Base-by-base conservation (phyloP, 1,140 invertebrate genomes). In the Phortica variegata region DNA sequence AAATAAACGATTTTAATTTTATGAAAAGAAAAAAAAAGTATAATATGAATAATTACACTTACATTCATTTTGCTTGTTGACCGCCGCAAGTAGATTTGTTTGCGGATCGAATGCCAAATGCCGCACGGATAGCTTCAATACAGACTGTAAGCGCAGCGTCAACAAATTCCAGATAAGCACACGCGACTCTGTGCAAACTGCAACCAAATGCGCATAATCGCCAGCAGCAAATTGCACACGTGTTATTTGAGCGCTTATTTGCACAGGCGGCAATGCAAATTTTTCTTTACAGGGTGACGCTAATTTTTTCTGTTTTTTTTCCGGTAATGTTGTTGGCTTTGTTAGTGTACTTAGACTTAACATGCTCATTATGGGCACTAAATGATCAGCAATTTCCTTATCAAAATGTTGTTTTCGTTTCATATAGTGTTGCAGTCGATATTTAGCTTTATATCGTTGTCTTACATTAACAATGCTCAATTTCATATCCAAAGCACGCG, bases 81-180 rank as follows among this genome's bases (percentile, higher is more conserved):
- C 82, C 16, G 79, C 82, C 43, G 86, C 85, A 77, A 88, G 84
- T 29, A 85, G 78, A 31, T 79, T 81, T 12, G 84, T 84, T 4
- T 79, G 63, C 12, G 82, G 79, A 77, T 90, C 87, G 23, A 87
- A 58, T 3, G 79, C 75, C 26, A 88, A 80, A 51, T 79, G 80
- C 79, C 83, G 84, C 5, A 78, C 72, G 4, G 65, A 71, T 7
- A 76, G 45, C 32, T 70, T 75, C 0, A 74, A 54, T 5, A 63
- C 66, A 16, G 61, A 54, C 48, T 76, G 65, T 32, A 88, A 54
- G 4, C 79, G 79, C 2, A 87, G 78, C 2, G 84, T 84, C 40
- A 89, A 74, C 18, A 90, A 70, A 78, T 89, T 85, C 88, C 88
- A 91, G 6, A 87, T 83, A 20, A 80, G 77, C 2, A 90, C 59